Evolutionary conservation across 2,888 invertebrate species (phyloP), one percentile per base, ranked within the genome.

Genomic region (Strigamia maritima): DNA sequence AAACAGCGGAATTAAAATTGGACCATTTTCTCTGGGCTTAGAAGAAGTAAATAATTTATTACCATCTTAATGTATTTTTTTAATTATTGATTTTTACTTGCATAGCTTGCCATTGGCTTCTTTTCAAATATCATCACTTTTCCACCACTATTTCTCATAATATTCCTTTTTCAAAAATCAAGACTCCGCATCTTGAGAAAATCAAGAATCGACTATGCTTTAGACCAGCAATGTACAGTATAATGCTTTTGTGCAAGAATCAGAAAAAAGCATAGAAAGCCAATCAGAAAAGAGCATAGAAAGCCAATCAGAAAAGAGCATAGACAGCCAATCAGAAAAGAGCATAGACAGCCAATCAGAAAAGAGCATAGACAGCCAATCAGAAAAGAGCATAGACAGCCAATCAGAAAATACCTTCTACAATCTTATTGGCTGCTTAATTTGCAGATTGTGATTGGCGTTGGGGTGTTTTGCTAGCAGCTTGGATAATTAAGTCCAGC

Each of bases 1-100:
- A 12, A 70, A 80, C 16, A 84, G 84, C 44, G 84, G 84, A 1
- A 82, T 87, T 79, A 84, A 84, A 2, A 82, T 89, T 79, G 88
- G 88, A 12, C 88, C 88, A 7, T 87, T 88, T 82, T 84, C 85
- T 14, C 80, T 88, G 1, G 85, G 86, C 12, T 84, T 86, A 12
- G 86, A 86, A 82, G 87, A 87, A 85, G 87, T 87, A 78, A 81
- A 8, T 38, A 38, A n/a, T 38, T 40, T 26, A 14, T 28, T 8
- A 75, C 14, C 10, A 26, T 26, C 24, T 70, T 10, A 16, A 8
- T 16, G 14, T 26, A 70, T 14, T 10, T 16, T 70, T 10, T 26
- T 22, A n/a, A 10, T 10, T 10, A 26, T 10, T 75, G 8, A 12
- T 75, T 75, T 26, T 44, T 77, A 44, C 28, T 54, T 54, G 10